Evolutionary conservation across 2,888 invertebrate species (phyloP).

Genomic region (Ecliptopera silaceata): DNA sequence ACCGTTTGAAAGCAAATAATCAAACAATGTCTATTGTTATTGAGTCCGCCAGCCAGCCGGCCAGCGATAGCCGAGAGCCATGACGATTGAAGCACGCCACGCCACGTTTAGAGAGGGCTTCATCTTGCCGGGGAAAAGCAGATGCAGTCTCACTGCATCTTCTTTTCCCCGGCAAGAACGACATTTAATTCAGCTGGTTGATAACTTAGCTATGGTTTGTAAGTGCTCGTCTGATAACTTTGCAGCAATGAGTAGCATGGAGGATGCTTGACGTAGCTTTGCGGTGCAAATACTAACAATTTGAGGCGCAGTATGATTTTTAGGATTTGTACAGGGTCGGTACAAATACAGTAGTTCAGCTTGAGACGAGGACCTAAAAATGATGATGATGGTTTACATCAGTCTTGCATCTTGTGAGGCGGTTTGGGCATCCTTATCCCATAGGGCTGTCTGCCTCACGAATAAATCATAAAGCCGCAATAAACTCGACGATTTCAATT

Average conservation of each 20-base stretch:
- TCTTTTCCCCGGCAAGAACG: no score
- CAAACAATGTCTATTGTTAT: conserved; percentile 64
- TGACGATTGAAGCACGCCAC: conserved; percentile 41
- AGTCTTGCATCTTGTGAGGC: neutral
- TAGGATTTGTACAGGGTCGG: no score
- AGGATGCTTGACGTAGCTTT: no score
- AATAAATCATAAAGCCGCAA: conserved; percentile 75
- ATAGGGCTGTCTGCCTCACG: conserved; percentile 41
- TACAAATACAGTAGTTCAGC: no score
- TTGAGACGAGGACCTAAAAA: no score
- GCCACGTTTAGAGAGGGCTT: conserved; percentile 20
- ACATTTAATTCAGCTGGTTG: no score
- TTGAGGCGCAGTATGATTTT: no score
- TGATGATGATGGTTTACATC: neutral
- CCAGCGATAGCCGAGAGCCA: conserved; percentile 52
- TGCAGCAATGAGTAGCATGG: no score
- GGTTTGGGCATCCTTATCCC: conserved; percentile 22
- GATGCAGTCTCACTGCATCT: conserved; percentile 7
- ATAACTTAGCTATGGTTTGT: no score
- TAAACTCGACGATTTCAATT: conserved; percentile 77
- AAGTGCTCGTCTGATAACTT: no score
- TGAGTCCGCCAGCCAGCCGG: conserved; percentile 37
- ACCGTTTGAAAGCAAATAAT: conserved; percentile 44
- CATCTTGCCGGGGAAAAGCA: no score
- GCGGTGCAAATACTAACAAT: no score